Percentiles rank a stretch among this genome's conserved stretches.
Conservation (phyloP, 2,888 invertebrate species). For the Peribatodes rhomboidaria region DNA sequence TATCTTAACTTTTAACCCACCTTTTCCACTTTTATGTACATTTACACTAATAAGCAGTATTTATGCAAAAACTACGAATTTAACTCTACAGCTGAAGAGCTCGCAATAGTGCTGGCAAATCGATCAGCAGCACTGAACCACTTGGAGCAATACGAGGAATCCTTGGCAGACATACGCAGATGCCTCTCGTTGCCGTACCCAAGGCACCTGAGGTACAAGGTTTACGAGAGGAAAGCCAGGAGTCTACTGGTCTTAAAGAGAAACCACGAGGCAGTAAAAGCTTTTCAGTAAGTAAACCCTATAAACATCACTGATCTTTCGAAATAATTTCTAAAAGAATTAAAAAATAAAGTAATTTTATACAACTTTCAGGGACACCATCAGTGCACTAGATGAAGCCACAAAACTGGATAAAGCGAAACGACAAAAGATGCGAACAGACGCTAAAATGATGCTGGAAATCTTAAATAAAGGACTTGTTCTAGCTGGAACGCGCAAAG, state of each 20-base stretch:
- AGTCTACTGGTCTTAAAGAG: slow-evolving; percentile 90
- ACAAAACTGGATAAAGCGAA: slow-evolving; percentile 87
- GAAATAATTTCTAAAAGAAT: neutral
- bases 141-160: slow-evolving; percentile 88
- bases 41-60: neutral
- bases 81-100: slow-evolving; percentile 83
- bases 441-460: slow-evolving; percentile 90
- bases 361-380: slow-evolving; percentile 84
- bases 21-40: neutral
- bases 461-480: slow-evolving; percentile 88
- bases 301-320: neutral
- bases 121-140: slow-evolving; percentile 93
- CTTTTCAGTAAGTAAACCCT: slow-evolving; percentile 84
- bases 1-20: neutral
- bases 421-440: slow-evolving; percentile 87
- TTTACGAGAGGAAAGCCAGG: slow-evolving; percentile 91
- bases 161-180: slow-evolving; percentile 90
- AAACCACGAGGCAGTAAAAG: slow-evolving; percentile 87
- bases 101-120: slow-evolving; percentile 91
- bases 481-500: slow-evolving; percentile 74
- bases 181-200: slow-evolving; percentile 90
- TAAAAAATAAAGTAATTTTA: neutral
- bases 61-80: neutral
- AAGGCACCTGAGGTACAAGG: slow-evolving; percentile 90
- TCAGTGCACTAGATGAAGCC: slow-evolving; percentile 89